Evolutionary conservation across 2,797 vertebrate genomes (phyloP), one percentile per base, ranked within the genome.

Genomic region (Apogon talboti): DNA sequence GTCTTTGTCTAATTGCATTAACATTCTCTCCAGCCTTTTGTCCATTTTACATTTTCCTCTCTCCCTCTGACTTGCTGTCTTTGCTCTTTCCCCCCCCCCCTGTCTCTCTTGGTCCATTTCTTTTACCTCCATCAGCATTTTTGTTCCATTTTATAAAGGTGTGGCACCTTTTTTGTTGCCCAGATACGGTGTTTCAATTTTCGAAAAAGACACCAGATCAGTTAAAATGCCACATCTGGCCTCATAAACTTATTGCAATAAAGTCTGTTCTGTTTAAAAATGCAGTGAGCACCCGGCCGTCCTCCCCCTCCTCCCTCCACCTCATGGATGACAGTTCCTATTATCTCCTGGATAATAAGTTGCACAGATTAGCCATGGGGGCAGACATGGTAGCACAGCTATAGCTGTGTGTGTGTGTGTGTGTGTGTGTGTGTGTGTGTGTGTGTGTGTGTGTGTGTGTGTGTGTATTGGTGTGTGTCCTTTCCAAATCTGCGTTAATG

Each of bases 331-430:
- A 88, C 84, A 84, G 62, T 62, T 85, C 69, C 65, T 75, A 83
- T 85, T 87, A 90, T 83, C 80, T 85, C 76, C 54, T 61, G 41
- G 78, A 82, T 88, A 89, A 84, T 81, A 82, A 76, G 33, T 81
- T 77, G 76, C 69, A 76, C 59, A 78, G 76, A 82, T 88, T 87
- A 82, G 81, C 71, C 51, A 71, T 12, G 46, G 67, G 69, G 71
- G 54, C 79, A 70, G 66, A 69, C 35, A 6, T 48, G 53, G 78
- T 54, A 71, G 74, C 64, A 50, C 50, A 53, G 43, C 78, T 71
- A 64, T 60, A 56, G 44, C 18, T 28, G 15, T 18, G 19, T 44
- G 41, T 48, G 21, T 68, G 14, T 67, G 19, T 37, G 38, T 18
- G 11, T 35, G 38, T 45, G 14, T 42, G 45, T 70, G 21, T 42